Evolutionary conservation across 2,888 invertebrate species (phyloP).

Genomic region (Ditylenchus weischeri): DNA sequence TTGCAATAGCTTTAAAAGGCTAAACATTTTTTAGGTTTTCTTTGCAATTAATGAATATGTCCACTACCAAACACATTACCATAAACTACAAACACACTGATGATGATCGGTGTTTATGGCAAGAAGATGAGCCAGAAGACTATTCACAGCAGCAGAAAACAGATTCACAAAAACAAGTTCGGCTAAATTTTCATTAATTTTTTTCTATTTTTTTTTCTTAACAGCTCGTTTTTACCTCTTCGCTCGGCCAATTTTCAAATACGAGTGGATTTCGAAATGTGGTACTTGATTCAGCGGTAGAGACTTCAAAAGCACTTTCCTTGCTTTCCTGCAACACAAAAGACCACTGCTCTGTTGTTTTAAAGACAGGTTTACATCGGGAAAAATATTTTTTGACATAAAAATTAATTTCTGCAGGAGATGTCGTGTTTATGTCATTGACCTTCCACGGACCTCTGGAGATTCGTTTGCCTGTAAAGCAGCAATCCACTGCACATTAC

Average conservation of each 20-base stretch:
- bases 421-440: slow-evolving; percentile 12
- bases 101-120: slow-evolving; percentile 34
- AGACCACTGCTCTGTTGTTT: background rate
- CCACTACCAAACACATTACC: slow-evolving; percentile 7
- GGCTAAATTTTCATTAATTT: background rate
- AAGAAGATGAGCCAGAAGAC: slow-evolving; percentile 16
- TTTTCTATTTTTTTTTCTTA: background rate
- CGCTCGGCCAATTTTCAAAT: slow-evolving; percentile 25
- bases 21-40: slow-evolving; percentile 14
- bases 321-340: slow-evolving; percentile 19
- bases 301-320: slow-evolving; percentile 45
- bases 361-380: slow-evolving; percentile 10
- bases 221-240: slow-evolving; percentile 40
- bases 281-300: slow-evolving; percentile 44
- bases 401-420: background rate
- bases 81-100: slow-evolving; percentile 25
- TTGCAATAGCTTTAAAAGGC: background rate
- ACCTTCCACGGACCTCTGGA: slow-evolving; percentile 24
- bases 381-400: background rate
- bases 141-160: slow-evolving; percentile 3
- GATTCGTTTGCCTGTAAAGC: slow-evolving; percentile 25
- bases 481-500: slow-evolving; percentile 70
- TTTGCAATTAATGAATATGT: slow-evolving; percentile 12
- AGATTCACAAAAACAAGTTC: background rate
- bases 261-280: slow-evolving; percentile 33